Conservation (phyloP, 2,113 vertebrate species). For the Poeciliopsis prolifica region DNA sequence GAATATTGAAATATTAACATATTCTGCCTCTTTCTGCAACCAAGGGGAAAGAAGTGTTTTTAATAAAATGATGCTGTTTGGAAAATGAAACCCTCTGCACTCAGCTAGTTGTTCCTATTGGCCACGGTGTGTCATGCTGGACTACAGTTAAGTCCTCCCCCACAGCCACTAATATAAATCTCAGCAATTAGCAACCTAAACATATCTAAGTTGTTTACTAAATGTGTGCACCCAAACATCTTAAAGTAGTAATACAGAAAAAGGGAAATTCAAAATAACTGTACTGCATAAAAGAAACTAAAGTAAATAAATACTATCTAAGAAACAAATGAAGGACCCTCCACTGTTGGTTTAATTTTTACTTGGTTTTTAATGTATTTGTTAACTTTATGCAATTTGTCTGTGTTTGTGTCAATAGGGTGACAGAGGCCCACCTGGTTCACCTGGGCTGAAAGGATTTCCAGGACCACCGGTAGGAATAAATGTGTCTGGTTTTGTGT, state of each 20-base stretch:
- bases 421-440: slow-evolving; percentile 84
- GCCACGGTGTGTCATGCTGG: neutral
- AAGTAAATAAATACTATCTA: too few species aligned
- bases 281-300: too few species aligned
- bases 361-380: neutral
- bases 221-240: too few species aligned
- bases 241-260: too few species aligned
- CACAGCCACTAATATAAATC: too few species aligned
- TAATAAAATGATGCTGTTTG: neutral
- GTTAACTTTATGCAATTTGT: neutral
- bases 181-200: too few species aligned
- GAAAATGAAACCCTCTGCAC: neutral
- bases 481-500: neutral
- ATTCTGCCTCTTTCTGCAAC: neutral
- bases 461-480: slow-evolving; percentile 85
- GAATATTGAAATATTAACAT: neutral
- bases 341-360: neutral
- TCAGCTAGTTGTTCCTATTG: neutral
- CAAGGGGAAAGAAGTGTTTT: neutral
- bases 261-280: too few species aligned
- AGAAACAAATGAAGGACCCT: too few species aligned
- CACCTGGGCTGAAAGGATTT: slow-evolving; percentile 82
- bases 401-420: slow-evolving; percentile 76
- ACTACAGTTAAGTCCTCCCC: neutral
- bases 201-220: too few species aligned